Evolutionary conservation across 2,888 invertebrate genomes (phyloP).

Genomic region (Anarsia innoxiella): DNA sequence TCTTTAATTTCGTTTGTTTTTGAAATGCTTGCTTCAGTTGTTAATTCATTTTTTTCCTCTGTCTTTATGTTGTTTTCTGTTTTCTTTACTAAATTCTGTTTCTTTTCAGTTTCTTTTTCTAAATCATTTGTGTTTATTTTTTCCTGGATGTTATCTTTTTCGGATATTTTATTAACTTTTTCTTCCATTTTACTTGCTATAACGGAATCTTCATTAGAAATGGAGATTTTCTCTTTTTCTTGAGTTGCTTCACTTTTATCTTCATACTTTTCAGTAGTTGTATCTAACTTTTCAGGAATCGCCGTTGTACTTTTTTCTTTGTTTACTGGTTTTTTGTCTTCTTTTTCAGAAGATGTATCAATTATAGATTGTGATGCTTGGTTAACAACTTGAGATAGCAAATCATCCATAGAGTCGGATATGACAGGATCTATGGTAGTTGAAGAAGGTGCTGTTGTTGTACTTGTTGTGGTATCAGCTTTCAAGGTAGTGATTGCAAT

Average conservation of each 20-base stretch:
- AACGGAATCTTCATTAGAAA: no score
- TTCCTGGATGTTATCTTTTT: neutral
- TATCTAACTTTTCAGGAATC: neutral
- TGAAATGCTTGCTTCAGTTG: neutral
- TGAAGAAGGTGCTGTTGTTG: slow-evolving; percentile 11
- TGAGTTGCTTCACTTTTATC: no score
- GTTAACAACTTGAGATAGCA: slow-evolving; percentile 66
- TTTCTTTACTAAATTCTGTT: slow-evolving; percentile 18
- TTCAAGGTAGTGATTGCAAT: slow-evolving; percentile 23
- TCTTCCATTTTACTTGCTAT: neutral
- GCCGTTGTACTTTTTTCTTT: slow-evolving; percentile 19
- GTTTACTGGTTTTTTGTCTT: slow-evolving; percentile 3
- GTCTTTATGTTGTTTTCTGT: slow-evolving; percentile 25
- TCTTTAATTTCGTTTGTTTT: neutral
- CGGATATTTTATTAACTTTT: neutral
- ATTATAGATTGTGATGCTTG: slow-evolving; percentile 38
- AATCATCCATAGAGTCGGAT: slow-evolving; percentile 64
- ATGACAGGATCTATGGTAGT: slow-evolving; percentile 52
- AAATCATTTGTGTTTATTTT: neutral
- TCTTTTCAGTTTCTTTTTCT: neutral
- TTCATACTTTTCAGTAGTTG: neutral
- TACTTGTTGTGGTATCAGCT: slow-evolving; percentile 25
- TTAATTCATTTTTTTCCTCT: slow-evolving; percentile 1
- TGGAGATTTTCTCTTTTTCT: no score
- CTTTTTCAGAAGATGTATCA: slow-evolving; percentile 25